Base-by-base conservation (phyloP, 2,797 vertebrate genomes). In the Platalea minor region DNA sequence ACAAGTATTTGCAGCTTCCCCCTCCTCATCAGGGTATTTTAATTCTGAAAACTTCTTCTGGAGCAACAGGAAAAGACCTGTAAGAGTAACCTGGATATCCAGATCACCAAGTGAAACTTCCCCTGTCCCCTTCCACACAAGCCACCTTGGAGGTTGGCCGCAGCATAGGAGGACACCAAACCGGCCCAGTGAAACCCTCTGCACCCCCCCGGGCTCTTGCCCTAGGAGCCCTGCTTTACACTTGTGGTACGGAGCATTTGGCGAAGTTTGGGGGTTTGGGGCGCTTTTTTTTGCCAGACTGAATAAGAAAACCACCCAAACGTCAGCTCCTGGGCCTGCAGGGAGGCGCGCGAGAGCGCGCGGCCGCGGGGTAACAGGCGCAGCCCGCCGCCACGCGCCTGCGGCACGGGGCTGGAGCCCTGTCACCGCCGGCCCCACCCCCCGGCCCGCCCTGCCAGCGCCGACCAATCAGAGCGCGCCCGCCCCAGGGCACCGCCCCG, bases 181-280 rank as follows among this genome's bases (percentile, higher is more conserved):
- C 7, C 0, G 1, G 17, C 16, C 20, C 9, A 0, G 4, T 1
- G n/a, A 15, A 48, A 18, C 2, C 10, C 45, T 31, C 51, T 2
- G 11, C 25, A 19, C 2, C 5, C 23, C 3, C 2, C 1, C 14
- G 1, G 15, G 31, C 15, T 51, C 43, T 26, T 12, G 2, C 5
- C 26, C 29, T 17, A 6, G 14, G 17, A 35, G 15, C 19, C 17
- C 10, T 8, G 46, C 48, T 25, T 9, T 16, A 28, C 39, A 7
- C 8, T 3, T 3, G 26, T 2, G 8, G 1, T 4, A 5, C 5
- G 41, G 35, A 50, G 4, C 24, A 45, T 17, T 2, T 21, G 9
- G 11, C 4, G n/a, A 4, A 7, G 10, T 9, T 25, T 39, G 15
- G 11, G 17, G 4, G 20, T 11, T 31, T 19, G 56, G 29, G 56